Conservation (phyloP, 2,113 vertebrate species). For the Naja naja region DNA sequence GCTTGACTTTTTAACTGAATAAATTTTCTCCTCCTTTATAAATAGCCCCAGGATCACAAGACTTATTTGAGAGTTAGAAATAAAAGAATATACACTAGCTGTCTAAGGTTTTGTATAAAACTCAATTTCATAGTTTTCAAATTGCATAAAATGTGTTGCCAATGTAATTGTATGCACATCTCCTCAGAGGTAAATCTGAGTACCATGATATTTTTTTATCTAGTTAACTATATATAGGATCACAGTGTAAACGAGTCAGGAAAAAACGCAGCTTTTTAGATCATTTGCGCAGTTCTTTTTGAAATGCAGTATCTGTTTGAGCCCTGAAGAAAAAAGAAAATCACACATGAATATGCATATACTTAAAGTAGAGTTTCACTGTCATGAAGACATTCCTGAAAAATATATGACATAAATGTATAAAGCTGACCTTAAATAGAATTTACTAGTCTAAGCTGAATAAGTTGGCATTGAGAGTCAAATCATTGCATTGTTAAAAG, state of each 20-base stretch:
- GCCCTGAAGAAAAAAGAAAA: neutral
- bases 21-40: neutral
- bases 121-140: neutral
- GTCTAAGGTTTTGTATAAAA: neutral
- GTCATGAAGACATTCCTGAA: neutral
- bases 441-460: neutral
- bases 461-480: neutral
- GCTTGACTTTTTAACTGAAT: neutral
- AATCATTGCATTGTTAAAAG: neutral
- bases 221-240: neutral
- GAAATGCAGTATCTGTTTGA: neutral
- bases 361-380: neutral
- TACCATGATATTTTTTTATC: neutral
- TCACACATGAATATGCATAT: neutral
- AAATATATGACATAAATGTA: neutral
- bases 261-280: neutral
- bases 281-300: neutral
- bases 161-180: neutral
- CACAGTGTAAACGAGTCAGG: neutral
- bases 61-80: neutral
- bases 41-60: neutral
- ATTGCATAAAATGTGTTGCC: neutral
- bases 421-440: neutral
- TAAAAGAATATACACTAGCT: neutral
- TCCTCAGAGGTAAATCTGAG: neutral